Base-by-base conservation (phyloP, 1,140 invertebrate genomes). In the Sweltsa coloradensis region DNA sequence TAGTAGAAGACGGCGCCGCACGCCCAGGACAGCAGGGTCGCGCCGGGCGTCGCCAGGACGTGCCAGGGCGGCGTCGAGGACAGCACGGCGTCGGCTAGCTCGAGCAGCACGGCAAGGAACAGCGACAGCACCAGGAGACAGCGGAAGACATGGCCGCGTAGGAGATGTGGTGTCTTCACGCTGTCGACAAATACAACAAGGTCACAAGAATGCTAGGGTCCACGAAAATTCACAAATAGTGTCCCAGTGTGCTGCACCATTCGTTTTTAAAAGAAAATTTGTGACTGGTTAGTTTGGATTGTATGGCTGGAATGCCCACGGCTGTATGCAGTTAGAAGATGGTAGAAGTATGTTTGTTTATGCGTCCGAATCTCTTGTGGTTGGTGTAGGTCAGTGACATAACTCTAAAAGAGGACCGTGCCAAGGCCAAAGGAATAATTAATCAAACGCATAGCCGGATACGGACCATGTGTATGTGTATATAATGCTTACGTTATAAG, bases 21-120 rank as follows among this genome's bases (percentile, higher is more conserved):
- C 6, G 14, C 18, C 43, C 43, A 45, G 43, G 25, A 5, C 5
- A 45, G 5, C 27, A 45, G 43, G 4, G 43, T 22, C 5, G 43
- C 25, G 2, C 9, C 43, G 2, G 43, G 43, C 16, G 43, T 45
- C 26, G 21, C n/a, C 19, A 45, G 43, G 5, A 22, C 43, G n/a
- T 45, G 43, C 6, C 19, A 5, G 0, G 14, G 26, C 23, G 22
- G n/a, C 7, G 31, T 16, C 26, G 29, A 23, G 1, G 26, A 26
- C 43, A 45, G 14, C 26, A 18, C 43, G 3, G 7, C 27, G 5
- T 26, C 22, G 2, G 16, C 6, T 9, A 31, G 22, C 5, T 16
- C 7, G 0, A 31, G 25, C 23, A 45, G 27, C 43, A 45, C 14
- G 16, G 27, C 13, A 11, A 27, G 19, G 14, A 45, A 21, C 3